Evolutionary conservation across 2,113 vertebrate species (phyloP).

Genomic region (Percina caprodes): DNA sequence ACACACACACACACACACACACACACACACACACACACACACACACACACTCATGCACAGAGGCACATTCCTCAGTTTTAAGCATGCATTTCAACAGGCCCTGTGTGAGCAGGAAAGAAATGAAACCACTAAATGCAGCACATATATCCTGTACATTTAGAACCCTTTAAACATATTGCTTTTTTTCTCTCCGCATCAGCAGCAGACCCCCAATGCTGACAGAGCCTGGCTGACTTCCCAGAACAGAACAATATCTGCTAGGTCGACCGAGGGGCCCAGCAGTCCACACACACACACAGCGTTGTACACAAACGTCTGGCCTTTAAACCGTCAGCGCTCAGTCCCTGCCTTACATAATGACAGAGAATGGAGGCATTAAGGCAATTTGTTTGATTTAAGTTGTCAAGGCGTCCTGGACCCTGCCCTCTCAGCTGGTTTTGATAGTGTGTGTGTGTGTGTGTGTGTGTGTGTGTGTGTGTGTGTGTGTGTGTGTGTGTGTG

Average conservation of each 20-base stretch:
- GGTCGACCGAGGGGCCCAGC: slow-evolving; percentile 75
- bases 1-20: slow-evolving; percentile 11
- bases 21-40: not conserved
- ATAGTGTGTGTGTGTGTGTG: slow-evolving; percentile 41
- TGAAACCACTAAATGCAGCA: slow-evolving; percentile 63
- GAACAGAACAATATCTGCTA: slow-evolving; percentile 80
- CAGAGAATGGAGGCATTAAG: slow-evolving; percentile 83
- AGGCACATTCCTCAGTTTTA: slow-evolving; percentile 62
- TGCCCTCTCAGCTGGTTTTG: slow-evolving; percentile 79
- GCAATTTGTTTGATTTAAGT: slow-evolving; percentile 84
- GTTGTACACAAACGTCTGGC: slow-evolving; percentile 59
- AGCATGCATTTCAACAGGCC: slow-evolving; percentile 62
- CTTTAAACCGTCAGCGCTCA: slow-evolving; percentile 78
- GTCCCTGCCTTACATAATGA: slow-evolving; percentile 80
- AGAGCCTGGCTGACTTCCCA: slow-evolving; percentile 78
- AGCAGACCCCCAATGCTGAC: slow-evolving; percentile 67
- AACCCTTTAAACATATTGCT: slow-evolving; percentile 60
- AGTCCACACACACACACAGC: slow-evolving; percentile 38
- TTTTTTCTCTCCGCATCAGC: slow-evolving; percentile 42
- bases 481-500: slow-evolving; percentile 21
- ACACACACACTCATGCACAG: not conserved
- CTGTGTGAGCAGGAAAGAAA: slow-evolving; percentile 66
- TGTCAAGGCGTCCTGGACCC: slow-evolving; percentile 77
- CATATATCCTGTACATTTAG: slow-evolving; percentile 66
- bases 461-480: slow-evolving; percentile 25